These are phyloP conservation scores for Trichacis sp. DNA, from an alignment of 2,888 invertebrate species.

Conservation along the genomic window DNA sequence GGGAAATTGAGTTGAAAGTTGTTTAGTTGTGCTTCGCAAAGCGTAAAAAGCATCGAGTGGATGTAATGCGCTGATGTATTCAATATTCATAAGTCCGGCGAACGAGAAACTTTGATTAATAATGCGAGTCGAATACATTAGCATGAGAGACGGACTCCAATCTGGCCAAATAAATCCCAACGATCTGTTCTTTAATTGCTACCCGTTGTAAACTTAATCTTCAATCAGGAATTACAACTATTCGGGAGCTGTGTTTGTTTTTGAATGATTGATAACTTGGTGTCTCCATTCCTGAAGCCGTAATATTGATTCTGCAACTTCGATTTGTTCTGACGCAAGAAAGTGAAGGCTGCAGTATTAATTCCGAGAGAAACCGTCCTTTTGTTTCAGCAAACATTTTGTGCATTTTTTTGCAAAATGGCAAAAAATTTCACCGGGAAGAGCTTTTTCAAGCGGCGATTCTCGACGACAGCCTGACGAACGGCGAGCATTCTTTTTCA, in stretches of 20 bases:
- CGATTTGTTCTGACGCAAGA: too few species aligned
- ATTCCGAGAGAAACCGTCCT: too few species aligned
- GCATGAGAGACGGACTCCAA: slow-evolving; percentile 20
- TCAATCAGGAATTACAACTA: slow-evolving; percentile 34
- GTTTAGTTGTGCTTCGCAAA: slow-evolving; percentile 43
- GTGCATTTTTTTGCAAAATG: neutral
- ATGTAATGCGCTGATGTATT: slow-evolving; percentile 43
- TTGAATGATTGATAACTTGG: neutral
- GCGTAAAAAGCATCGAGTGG: slow-evolving; percentile 43
- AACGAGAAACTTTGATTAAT: slow-evolving; percentile 43
- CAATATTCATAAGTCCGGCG: slow-evolving; percentile 42
- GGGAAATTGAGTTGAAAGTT: slow-evolving; percentile 44
- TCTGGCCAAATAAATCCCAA: slow-evolving; percentile 33
- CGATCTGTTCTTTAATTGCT: slow-evolving; percentile 38
- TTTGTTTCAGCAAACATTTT: too few species aligned
- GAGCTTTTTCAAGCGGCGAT: neutral
- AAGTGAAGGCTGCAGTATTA: too few species aligned
- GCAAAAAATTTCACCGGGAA: too few species aligned
- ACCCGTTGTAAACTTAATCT: slow-evolving; percentile 33
- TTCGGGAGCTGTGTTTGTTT: slow-evolving; percentile 30
- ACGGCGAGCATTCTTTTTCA: slow-evolving; percentile 13
- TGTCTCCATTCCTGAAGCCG: neutral
- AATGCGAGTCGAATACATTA: slow-evolving; percentile 43
- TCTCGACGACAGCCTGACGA: slow-evolving; percentile 11
- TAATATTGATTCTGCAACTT: too few species aligned